Conservation (phyloP, 2,888 invertebrate species). For the Ectobius pallidus region DNA sequence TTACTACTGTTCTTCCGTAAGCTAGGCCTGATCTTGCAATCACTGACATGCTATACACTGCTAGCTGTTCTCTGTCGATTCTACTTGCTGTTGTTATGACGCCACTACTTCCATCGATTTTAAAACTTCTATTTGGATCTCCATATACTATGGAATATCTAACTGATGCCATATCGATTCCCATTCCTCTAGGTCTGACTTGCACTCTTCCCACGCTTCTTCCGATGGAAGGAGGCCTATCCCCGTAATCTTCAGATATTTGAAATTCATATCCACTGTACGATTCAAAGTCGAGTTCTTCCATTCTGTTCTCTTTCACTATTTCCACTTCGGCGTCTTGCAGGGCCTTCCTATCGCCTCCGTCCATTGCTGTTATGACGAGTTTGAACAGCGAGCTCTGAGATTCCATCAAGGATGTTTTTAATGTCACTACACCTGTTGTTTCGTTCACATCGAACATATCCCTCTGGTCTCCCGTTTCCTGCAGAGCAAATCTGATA, state of each 20-base stretch:
- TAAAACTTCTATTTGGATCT: slow-evolving; percentile 77
- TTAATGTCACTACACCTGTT: slow-evolving; percentile 76
- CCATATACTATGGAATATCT: slow-evolving; percentile 82
- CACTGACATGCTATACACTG: slow-evolving; percentile 78
- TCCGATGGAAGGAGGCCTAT: slow-evolving; percentile 62
- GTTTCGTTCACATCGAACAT: slow-evolving; percentile 79
- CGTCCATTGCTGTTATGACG: slow-evolving; percentile 80
- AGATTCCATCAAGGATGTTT: slow-evolving; percentile 66
- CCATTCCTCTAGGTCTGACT: slow-evolving; percentile 54
- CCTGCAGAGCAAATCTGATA: slow-evolving; percentile 73
- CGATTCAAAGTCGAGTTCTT: slow-evolving; percentile 76
- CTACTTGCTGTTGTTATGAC: slow-evolving; percentile 76
- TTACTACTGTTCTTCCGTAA: slow-evolving; percentile 79
- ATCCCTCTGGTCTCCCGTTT: slow-evolving; percentile 74
- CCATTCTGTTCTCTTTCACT: slow-evolving; percentile 72
- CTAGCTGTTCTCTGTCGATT: slow-evolving; percentile 83
- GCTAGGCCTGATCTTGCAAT: slow-evolving; percentile 77
- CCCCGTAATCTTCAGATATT: slow-evolving; percentile 80
- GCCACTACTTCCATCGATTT: slow-evolving; percentile 80
- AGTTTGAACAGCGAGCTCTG: slow-evolving; percentile 74
- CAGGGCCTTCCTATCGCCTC: slow-evolving; percentile 73
- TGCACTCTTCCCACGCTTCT: slow-evolving; percentile 80
- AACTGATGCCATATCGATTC: slow-evolving; percentile 53
- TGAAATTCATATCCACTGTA: slow-evolving; percentile 81
- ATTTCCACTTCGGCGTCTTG: slow-evolving; percentile 84